A percentile compares a stretch with the other conserved stretches of the same genome.
Conservation (phyloP, 2,888 invertebrate species). For the Mesochorus sp. region DNA sequence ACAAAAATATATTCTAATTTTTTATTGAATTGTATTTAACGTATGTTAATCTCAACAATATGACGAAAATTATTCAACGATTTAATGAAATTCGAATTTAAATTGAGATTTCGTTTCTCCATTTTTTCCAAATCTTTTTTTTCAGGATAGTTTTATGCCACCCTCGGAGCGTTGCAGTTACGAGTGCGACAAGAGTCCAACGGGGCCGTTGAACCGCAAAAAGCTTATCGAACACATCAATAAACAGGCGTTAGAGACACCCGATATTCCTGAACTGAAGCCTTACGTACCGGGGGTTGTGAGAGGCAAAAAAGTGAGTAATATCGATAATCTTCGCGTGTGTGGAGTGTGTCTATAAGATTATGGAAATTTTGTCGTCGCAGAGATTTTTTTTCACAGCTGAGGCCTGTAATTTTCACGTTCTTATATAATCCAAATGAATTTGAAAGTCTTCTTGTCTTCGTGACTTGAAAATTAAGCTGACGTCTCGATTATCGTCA, state of each 20-base stretch:
- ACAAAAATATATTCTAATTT: too few species aligned
- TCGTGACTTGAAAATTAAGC: conserved; percentile 17
- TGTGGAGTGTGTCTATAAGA: background rate
- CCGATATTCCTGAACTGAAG: conserved; percentile 97
- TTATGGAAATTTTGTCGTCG: background rate
- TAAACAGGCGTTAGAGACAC: conserved; percentile 98
- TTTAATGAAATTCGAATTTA: background rate
- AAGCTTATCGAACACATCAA: conserved; percentile 98
- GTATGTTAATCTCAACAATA: too few species aligned
- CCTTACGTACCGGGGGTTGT: conserved; percentile 95
- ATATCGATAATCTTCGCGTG: background rate
- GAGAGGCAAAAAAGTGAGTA: conserved; percentile 93
- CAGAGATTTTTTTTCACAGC: background rate
- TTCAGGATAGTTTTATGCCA: conserved; percentile 97
- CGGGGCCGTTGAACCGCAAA: conserved; percentile 97
- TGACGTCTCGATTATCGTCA: conserved; percentile 20
- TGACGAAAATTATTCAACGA: too few species aligned
- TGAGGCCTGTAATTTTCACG: background rate
- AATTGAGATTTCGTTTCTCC: background rate
- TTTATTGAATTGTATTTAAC: too few species aligned
- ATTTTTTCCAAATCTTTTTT: conserved; percentile 78
- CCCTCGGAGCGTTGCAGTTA: conserved; percentile 98
- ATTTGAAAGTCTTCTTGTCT: conserved; percentile 1
- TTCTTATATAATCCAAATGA: conserved; percentile 43
- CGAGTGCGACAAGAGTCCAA: conserved; percentile 96